Evolutionary conservation across 1,140 invertebrate species (phyloP).

Genomic region (Platyura marginata): DNA sequence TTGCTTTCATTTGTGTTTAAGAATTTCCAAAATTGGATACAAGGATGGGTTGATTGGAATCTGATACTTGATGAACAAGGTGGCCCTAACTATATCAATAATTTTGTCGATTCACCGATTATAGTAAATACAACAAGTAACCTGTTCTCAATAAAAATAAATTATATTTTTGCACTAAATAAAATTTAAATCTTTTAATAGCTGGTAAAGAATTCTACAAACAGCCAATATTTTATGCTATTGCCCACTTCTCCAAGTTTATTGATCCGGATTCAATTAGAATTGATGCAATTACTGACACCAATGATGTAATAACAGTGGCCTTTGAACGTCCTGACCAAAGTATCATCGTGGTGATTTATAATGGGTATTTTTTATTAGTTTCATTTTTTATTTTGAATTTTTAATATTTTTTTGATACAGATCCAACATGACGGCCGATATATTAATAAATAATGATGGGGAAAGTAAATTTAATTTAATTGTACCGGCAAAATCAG

Average conservation of each 20-base stretch:
- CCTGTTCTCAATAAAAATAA: constrained; percentile 35
- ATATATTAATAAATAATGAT: neutral
- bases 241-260: constrained; percentile 78
- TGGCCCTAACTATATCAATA: constrained; percentile 63
- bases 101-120: constrained; percentile 60
- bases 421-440: neutral
- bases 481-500: neutral
- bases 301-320: constrained; percentile 15
- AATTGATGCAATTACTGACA: constrained; percentile 15
- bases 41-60: constrained; percentile 84
- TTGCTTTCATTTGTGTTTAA: constrained; percentile 26
- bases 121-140: constrained; percentile 44
- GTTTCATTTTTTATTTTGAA: neutral
- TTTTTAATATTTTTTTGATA: neutral
- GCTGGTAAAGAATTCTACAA: constrained; percentile 53
- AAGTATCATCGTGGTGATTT: constrained; percentile 33
- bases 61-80: constrained; percentile 53
- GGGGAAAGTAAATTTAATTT: neutral
- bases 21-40: constrained; percentile 49
- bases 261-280: constrained; percentile 39
- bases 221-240: constrained; percentile 73
- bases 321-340: constrained; percentile 38
- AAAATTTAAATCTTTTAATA: constrained; percentile 11
- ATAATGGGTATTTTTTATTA: constrained; percentile 26
- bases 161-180: too few relatives aligned